Evolutionary conservation across 2,888 invertebrate species (phyloP).

Genomic region (Phanerotoma sp.): DNA sequence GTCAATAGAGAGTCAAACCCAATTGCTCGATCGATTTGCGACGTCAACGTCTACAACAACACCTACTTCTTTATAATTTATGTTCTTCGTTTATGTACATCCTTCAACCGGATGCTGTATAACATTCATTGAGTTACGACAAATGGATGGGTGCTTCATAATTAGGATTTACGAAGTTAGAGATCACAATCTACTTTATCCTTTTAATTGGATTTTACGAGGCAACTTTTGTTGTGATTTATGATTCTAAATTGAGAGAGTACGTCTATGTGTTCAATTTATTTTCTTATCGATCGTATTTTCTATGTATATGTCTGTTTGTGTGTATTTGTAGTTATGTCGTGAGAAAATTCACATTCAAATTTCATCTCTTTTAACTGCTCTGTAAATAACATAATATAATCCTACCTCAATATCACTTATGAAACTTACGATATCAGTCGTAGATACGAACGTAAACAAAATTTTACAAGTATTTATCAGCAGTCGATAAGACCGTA

Average conservation of each 20-base stretch:
- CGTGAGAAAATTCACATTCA: not conserved
- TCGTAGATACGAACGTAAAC: no score
- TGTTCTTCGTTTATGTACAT: not conserved
- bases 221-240: slow-evolving; percentile 13
- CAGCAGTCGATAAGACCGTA: no score
- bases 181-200: slow-evolving; percentile 16
- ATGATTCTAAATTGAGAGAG: not conserved
- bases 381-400: no score
- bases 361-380: no score
- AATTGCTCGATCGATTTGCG: slow-evolving; percentile 15
- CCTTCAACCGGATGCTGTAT: not conserved
- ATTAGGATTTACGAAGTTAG: slow-evolving; percentile 9
- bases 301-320: not conserved
- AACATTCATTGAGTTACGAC: slow-evolving; percentile 3
- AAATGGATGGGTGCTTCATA: slow-evolving; percentile 7
- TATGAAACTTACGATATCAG: no score
- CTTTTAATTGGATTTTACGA: slow-evolving; percentile 18
- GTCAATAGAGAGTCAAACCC: slow-evolving; percentile 2
- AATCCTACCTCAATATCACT: no score
- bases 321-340: no score
- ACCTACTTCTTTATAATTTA: not conserved
- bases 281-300: slow-evolving; percentile 3
- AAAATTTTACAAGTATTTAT: no score
- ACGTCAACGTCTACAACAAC: not conserved
- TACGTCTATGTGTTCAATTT: not conserved